Conservation (phyloP, 2,888 invertebrate genomes). For the Rutpela maculata region DNA sequence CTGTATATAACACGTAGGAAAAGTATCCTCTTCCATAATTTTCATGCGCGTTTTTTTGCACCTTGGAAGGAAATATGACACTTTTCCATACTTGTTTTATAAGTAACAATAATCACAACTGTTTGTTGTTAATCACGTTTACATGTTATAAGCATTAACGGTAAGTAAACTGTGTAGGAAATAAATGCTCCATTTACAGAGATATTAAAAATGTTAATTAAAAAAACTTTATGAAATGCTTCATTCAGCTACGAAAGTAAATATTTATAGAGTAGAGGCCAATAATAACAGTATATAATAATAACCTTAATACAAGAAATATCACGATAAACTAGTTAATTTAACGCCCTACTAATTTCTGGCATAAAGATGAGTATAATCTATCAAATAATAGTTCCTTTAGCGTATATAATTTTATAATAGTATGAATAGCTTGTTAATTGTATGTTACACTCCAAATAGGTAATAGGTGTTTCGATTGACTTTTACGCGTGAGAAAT, state of each 20-base stretch:
- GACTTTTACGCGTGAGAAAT: background rate
- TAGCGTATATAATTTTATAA: background rate
- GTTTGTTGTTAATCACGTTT: background rate
- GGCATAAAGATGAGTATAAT: background rate
- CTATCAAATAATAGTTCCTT: background rate
- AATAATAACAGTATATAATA: slow-evolving; percentile 1
- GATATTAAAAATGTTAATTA: background rate
- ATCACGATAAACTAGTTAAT: background rate
- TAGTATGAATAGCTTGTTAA: background rate
- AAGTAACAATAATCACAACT: background rate
- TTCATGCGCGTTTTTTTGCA: too few relatives aligned
- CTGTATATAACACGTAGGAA: too few relatives aligned
- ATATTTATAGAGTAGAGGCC: background rate
- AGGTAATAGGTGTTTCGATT: background rate
- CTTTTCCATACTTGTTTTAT: too few relatives aligned
- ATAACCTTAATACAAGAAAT: background rate
- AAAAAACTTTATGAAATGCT: background rate
- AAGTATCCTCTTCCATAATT: too few relatives aligned
- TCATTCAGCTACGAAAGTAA: background rate
- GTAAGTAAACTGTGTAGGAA: background rate
- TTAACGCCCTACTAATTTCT: slow-evolving; percentile 3
- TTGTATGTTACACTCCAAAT: background rate
- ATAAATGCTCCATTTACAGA: slow-evolving; percentile 3
- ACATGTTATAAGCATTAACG: background rate
- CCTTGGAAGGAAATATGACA: too few relatives aligned